Percentiles rank a stretch among this genome's conserved stretches.
These are phyloP conservation scores for Cryptocheilus praepositus DNA, from an alignment of 2,888 invertebrate species.

Conservation along the genomic window DNA sequence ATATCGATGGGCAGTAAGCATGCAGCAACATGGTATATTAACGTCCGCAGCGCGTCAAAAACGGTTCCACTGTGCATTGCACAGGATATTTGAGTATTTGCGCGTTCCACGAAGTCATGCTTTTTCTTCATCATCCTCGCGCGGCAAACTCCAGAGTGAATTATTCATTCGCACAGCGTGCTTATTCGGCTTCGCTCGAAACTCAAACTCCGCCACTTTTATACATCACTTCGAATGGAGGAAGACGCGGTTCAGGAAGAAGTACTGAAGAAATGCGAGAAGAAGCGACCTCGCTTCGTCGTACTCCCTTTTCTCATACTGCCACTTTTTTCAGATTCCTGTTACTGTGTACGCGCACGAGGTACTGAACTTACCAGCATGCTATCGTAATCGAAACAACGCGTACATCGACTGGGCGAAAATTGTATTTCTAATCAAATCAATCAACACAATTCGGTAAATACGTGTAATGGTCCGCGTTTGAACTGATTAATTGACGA, in stretches of 20 bases:
- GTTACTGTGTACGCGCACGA: neutral
- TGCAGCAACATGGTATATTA: too few relatives aligned
- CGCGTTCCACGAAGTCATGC: slow-evolving; percentile 1
- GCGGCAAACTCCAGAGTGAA: neutral
- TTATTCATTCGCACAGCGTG: slow-evolving; percentile 4
- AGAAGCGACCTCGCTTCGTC: too few relatives aligned
- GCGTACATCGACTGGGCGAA: slow-evolving; percentile 25
- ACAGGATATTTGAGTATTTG: slow-evolving; percentile 8
- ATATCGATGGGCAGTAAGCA: too few relatives aligned
- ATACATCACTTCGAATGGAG: too few relatives aligned
- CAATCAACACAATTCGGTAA: neutral
- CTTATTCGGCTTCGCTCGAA: neutral
- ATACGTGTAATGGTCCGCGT: too few relatives aligned
- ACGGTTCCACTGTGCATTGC: too few relatives aligned
- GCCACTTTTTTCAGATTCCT: neutral
- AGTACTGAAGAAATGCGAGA: too few relatives aligned
- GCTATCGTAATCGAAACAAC: slow-evolving; percentile 62
- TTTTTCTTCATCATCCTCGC: neutral
- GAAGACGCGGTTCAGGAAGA: too few relatives aligned
- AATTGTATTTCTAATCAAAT: slow-evolving; percentile 37
- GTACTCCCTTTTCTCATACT: neutral
- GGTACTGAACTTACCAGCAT: slow-evolving; percentile 8
- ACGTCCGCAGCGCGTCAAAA: too few relatives aligned
- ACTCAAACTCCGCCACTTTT: too few relatives aligned
- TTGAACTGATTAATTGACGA: too few relatives aligned